These are phyloP conservation scores for Drosophila dives DNA, from an alignment of 2,888 invertebrate species.

Conservation along the genomic window DNA sequence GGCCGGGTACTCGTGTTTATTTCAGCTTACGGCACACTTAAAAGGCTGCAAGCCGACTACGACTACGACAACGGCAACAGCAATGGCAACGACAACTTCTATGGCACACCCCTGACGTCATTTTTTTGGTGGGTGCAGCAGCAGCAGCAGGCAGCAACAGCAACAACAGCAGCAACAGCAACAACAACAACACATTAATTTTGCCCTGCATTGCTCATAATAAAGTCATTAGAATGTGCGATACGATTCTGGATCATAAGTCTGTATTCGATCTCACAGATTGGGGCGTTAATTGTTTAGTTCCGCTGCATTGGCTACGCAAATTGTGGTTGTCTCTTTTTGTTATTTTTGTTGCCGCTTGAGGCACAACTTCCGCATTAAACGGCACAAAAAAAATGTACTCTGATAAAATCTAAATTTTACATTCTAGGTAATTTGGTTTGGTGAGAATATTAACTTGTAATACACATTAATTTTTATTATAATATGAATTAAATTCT, in stretches of 20 bases:
- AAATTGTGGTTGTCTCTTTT: slow-evolving; percentile 28
- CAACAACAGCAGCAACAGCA: slow-evolving; percentile 15
- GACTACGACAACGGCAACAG: slow-evolving; percentile 31
- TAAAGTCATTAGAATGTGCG: slow-evolving; percentile 78
- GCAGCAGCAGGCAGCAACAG: slow-evolving; percentile 26
- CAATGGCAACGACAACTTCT: slow-evolving; percentile 40
- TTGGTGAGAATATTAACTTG: not conserved
- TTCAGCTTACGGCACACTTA: slow-evolving; percentile 76
- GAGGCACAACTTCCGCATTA: slow-evolving; percentile 63
- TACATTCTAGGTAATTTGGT: not conserved
- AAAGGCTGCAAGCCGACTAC: slow-evolving; percentile 69
- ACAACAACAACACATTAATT: slow-evolving; percentile 44
- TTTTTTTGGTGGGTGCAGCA: slow-evolving; percentile 72
- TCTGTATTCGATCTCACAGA: slow-evolving; percentile 39
- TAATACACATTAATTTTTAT: not conserved
- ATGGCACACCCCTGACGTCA: slow-evolving; percentile 75
- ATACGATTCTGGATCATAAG: slow-evolving; percentile 49
- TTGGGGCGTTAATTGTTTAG: slow-evolving; percentile 75
- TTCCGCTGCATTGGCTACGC: slow-evolving; percentile 72
- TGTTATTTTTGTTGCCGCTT: slow-evolving; percentile 7
- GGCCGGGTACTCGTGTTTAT: slow-evolving; percentile 67
- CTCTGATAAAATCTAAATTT: slow-evolving; percentile 7
- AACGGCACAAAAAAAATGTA: slow-evolving; percentile 19
- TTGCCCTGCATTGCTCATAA: slow-evolving; percentile 75
- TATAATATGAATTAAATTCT: not conserved